A percentile compares a stretch with the other conserved stretches of the same genome.
These are phyloP conservation scores for Hyles euphorbiae DNA, from an alignment of 1,140 invertebrate genomes.

Conservation along the genomic window DNA sequence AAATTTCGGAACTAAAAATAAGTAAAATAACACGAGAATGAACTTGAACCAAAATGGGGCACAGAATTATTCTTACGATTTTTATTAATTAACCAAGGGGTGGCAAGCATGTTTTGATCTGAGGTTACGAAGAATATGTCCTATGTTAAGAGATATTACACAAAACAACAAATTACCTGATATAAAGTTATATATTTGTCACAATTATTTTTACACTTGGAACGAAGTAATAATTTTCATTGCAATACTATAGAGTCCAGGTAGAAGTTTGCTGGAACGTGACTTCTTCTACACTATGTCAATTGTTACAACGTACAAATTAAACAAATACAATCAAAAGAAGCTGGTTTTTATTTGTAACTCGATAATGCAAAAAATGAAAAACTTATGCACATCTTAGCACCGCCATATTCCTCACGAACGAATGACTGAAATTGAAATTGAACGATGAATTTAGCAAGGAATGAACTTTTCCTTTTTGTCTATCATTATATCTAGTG, in stretches of 20 bases:
- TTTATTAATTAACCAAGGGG: conserved; percentile 3
- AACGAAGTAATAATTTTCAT: conserved; percentile 72
- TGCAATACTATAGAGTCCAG: conserved; percentile 44
- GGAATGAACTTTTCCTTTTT: too few relatives aligned
- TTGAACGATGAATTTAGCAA: conserved; percentile 11
- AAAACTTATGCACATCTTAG: conserved; percentile 68
- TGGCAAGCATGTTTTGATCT: neutral
- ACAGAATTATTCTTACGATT: conserved; percentile 18
- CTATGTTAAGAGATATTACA: conserved; percentile 20
- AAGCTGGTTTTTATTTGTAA: conserved; percentile 28
- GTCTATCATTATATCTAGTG: conserved; percentile 1
- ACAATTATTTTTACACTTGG: conserved; percentile 74
- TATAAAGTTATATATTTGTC: conserved; percentile 67
- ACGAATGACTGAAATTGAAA: conserved; percentile 30
- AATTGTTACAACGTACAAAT: conserved; percentile 12
- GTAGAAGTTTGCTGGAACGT: conserved; percentile 9
- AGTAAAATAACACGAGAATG: conserved; percentile 47
- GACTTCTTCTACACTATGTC: conserved; percentile 12
- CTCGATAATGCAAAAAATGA: conserved; percentile 58
- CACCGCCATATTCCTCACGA: conserved; percentile 69
- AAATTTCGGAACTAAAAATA: conserved; percentile 17
- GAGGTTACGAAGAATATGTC: neutral
- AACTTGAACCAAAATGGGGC: conserved; percentile 51
- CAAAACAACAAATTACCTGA: conserved; percentile 64
- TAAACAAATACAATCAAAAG: conserved; percentile 15